Conservation (phyloP, 2,113 vertebrate species). For the Fukomys damarensis region DNA sequence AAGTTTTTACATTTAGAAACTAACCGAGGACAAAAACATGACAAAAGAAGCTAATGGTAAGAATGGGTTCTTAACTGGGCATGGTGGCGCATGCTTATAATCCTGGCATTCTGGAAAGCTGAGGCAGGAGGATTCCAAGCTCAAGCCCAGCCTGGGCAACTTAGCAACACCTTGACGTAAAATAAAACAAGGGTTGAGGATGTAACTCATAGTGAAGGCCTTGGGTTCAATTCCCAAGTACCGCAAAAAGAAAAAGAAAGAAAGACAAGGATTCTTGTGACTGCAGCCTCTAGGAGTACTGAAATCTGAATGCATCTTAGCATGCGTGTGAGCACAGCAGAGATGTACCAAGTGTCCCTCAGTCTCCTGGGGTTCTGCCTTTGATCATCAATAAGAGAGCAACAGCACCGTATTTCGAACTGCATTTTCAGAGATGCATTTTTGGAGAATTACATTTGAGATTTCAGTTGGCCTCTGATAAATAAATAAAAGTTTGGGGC, state of each 20-base stretch:
- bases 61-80: background rate
- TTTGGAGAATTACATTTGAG: slow-evolving; percentile 47
- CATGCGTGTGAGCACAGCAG: background rate
- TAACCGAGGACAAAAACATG: background rate
- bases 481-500: slow-evolving; percentile 23
- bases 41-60: background rate
- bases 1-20: background rate
- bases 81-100: background rate
- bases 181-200: background rate
- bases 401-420: background rate
- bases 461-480: slow-evolving; percentile 54
- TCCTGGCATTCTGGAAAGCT: background rate
- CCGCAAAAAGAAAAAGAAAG: background rate
- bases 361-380: background rate
- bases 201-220: background rate
- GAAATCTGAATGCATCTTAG: background rate
- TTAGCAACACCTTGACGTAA: background rate
- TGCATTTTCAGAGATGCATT: slow-evolving; percentile 15
- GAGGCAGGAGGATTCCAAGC: background rate
- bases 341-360: background rate
- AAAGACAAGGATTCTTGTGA: background rate
- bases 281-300: background rate
- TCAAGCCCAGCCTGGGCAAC: background rate
- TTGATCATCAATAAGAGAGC: background rate
- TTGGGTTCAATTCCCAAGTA: background rate